Base-by-base conservation (phyloP, 2,888 invertebrate genomes). In the Apodemia mormo region DNA sequence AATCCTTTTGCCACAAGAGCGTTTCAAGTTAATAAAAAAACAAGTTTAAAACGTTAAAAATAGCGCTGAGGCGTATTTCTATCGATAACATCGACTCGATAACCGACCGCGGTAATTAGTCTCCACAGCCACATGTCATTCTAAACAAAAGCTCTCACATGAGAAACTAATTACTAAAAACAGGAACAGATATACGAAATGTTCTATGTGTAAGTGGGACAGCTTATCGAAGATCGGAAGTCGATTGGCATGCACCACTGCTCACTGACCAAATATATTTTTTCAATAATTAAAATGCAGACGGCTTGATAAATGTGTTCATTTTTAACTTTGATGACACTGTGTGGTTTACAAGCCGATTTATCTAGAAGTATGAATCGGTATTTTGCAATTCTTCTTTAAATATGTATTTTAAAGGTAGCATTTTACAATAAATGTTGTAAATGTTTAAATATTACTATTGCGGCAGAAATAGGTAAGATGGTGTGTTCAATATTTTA, bases 181-280 rank as follows among this genome's bases (percentile, higher is more conserved):
- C 65, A 72, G 79, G 73, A 86, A 87, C 45, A 64, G 75, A 69
- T 5, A 73, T 73, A 82, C 43, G 52, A 2, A 8, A 10, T 45
- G 45, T 54, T 75, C 80, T 74, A 56, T 5, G 76, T 74, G 77
- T 40, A 80, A 88, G 71, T 65, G 84, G 77, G 84, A 85, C 4
- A 71, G 70, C 72, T 68, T 73, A 70, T 67, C 76, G 72, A 77
- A 88, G 91, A 92, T 92, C 88, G 92, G 92, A 92, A 92, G 84
- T 86, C 81, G 92, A 92, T 92, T 90, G 88, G 82, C 79, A 88
- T 87, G 91, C 90, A 80, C 88, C 88, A 92, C 85, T 88, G 92
- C 89, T 74, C 80, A 79, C 85, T 82, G 85, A 80, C 88, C 90
- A 87, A 92, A 91, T 90, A 85, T 85, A 77, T 84, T 81, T 87